Evolutionary conservation across 2,888 invertebrate genomes (phyloP).

Genomic region (Epistrophella euchroma): DNA sequence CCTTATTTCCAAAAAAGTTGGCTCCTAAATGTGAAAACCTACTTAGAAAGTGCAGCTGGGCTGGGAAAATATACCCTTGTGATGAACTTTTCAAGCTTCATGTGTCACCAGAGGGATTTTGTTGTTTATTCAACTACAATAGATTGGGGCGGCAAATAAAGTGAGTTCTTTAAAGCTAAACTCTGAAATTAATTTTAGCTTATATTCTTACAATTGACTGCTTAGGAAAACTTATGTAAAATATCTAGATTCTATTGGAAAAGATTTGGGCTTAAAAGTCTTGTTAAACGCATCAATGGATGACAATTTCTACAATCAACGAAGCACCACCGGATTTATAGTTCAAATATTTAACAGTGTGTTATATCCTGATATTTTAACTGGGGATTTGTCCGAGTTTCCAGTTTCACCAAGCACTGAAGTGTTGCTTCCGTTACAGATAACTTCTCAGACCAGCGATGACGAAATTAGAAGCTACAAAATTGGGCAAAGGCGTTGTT

Average conservation of each 20-base stretch:
- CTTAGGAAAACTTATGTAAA: conserved; percentile 7
- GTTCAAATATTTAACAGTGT: conserved; percentile 78
- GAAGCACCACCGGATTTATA: conserved; percentile 76
- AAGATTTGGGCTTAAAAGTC: conserved; percentile 76
- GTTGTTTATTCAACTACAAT: conserved; percentile 79
- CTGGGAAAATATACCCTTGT: conserved; percentile 75
- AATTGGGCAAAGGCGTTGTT: conserved; percentile 78
- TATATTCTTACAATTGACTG: neutral
- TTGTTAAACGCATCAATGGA: conserved; percentile 78
- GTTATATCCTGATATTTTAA: conserved; percentile 75
- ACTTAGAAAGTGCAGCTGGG: conserved; percentile 78
- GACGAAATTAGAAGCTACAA: conserved; percentile 74
- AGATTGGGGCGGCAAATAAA: conserved; percentile 13
- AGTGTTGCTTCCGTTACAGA: conserved; percentile 70
- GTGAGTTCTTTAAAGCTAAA: conserved; percentile 14
- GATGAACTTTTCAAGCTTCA: conserved; percentile 76
- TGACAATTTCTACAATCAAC: conserved; percentile 78
- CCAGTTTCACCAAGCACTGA: conserved; percentile 76
- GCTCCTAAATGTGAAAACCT: conserved; percentile 79
- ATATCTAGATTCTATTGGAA: conserved; percentile 64
- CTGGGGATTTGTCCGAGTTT: conserved; percentile 74
- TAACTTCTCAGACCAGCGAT: conserved; percentile 75
- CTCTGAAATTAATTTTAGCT: neutral
- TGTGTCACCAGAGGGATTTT: conserved; percentile 77
- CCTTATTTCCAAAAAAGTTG: conserved; percentile 56